These are phyloP conservation scores for Stichopus chloronotus DNA, from an alignment of 35 echinoderm and acorn worm species.

Conservation along the genomic window DNA sequence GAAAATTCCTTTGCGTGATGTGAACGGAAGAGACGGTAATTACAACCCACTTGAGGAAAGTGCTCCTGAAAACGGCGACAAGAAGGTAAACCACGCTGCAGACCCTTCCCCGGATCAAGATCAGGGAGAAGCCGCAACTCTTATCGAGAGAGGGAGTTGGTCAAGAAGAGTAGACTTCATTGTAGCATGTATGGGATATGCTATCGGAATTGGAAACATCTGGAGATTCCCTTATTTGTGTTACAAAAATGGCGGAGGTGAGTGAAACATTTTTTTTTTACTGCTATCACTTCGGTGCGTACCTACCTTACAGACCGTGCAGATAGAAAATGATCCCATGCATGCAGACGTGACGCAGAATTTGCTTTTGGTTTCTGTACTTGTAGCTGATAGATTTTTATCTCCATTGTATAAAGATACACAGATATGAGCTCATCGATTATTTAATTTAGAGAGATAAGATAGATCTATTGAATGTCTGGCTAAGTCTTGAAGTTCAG, in stretches of 20 bases:
- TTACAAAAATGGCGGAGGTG: constrained; percentile 90
- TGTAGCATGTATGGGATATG: constrained; percentile 85
- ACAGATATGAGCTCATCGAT: too few species aligned
- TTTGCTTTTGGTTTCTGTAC: too few species aligned
- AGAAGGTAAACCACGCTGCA: neutral
- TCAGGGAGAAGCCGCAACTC: neutral
- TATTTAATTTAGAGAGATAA: too few species aligned
- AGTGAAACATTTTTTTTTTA: constrained; percentile 5
- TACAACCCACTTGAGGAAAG: constrained; percentile 32
- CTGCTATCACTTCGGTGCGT: too few species aligned
- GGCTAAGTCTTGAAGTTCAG: too few species aligned
- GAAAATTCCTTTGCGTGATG: constrained; percentile 24
- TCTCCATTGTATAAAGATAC: too few species aligned
- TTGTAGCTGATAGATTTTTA: too few species aligned
- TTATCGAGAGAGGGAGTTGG: constrained; percentile 56
- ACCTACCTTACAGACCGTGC: too few species aligned
- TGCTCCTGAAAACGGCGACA: constrained; percentile 39
- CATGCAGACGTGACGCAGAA: too few species aligned
- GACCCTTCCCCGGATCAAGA: neutral
- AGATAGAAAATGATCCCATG: too few species aligned
- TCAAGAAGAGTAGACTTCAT: constrained; percentile 66
- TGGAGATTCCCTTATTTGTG: constrained; percentile 90
- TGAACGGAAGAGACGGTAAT: constrained; percentile 33
- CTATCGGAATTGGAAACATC: constrained; percentile 80
- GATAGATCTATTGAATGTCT: too few species aligned